Evolutionary conservation across 2,888 invertebrate species (phyloP).

Genomic region (Cheilosia soror): DNA sequence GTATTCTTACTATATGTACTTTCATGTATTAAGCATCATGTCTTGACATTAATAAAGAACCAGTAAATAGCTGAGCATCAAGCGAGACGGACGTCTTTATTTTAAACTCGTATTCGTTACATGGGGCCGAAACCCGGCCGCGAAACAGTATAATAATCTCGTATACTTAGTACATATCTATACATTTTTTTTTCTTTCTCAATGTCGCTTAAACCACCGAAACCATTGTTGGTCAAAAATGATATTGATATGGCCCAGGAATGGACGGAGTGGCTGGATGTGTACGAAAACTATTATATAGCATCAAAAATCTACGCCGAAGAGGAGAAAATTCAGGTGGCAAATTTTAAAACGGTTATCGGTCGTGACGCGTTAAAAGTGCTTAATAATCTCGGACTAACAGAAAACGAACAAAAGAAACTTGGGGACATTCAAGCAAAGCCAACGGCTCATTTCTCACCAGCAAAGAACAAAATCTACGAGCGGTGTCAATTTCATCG

Average conservation of each 20-base stretch:
- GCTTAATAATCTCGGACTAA: slow-evolving; percentile 2
- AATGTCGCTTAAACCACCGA: slow-evolving; percentile 11
- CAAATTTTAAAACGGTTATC: slow-evolving; percentile 18
- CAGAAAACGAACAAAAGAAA: slow-evolving; percentile 10
- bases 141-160: background rate
- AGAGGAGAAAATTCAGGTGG: background rate
- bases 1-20: background rate
- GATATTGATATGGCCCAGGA: slow-evolving; percentile 11
- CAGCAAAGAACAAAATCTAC: slow-evolving; percentile 4
- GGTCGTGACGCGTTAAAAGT: slow-evolving; percentile 5
- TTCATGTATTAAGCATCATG: background rate
- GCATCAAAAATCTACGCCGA: slow-evolving; percentile 7
- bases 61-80: background rate
- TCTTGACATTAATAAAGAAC: background rate
- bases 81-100: background rate
- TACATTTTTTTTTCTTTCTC: background rate
- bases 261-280: slow-evolving; percentile 7
- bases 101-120: background rate
- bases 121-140: background rate
- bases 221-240: slow-evolving; percentile 13
- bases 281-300: background rate
- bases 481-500: slow-evolving; percentile 9
- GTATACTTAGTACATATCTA: background rate
- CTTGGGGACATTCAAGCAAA: background rate
- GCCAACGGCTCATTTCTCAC: background rate